A percentile compares a stretch with the other conserved stretches of the same genome.
Conservation (phyloP, 30 jellyfish, hydroid and myxozoan genomes). For the Rhopilema esculentum region DNA sequence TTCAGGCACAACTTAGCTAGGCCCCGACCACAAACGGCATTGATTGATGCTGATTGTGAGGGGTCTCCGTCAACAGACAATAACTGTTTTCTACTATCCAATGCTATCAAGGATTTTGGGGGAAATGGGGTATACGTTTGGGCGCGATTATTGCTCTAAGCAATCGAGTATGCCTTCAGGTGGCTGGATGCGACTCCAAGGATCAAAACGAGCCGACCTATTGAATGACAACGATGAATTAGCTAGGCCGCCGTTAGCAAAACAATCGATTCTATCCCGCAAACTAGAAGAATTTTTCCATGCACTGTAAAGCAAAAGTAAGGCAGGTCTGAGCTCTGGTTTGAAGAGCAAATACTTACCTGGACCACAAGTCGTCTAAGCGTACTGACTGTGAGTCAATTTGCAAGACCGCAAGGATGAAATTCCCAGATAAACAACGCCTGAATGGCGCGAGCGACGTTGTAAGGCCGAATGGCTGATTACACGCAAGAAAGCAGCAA, state of each 20-base stretch:
- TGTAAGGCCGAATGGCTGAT: conserved; percentile 58
- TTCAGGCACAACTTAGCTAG: conserved; percentile 36
- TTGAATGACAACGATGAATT: conserved; percentile 42
- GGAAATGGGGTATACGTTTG: not conserved
- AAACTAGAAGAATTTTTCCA: conserved; percentile 55
- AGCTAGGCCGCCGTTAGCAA: conserved; percentile 64
- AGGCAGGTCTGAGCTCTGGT: conserved; percentile 8
- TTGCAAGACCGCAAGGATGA: conserved; percentile 56
- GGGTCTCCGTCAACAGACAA: conserved; percentile 7
- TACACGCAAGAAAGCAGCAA: conserved; percentile 61
- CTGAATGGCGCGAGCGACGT: conserved; percentile 76
- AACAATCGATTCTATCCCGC: conserved; percentile 63
- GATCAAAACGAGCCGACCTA: conserved; percentile 51
- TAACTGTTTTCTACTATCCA: not conserved
- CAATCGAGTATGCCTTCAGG: conserved; percentile 33
- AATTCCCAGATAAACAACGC: conserved; percentile 69
- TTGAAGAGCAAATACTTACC: conserved; percentile 19
- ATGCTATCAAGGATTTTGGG: not conserved
- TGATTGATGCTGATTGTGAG: conserved; percentile 29
- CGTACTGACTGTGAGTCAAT: conserved; percentile 17
- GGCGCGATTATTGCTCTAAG: not conserved
- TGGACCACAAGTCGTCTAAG: conserved; percentile 27
- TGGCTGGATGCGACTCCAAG: conserved; percentile 49
- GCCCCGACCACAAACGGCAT: conserved; percentile 29
- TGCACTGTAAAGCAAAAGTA: conserved; percentile 23